These are phyloP conservation scores for Diabrotica balteata DNA, from an alignment of 2,888 invertebrate genomes.

Conservation along the genomic window DNA sequence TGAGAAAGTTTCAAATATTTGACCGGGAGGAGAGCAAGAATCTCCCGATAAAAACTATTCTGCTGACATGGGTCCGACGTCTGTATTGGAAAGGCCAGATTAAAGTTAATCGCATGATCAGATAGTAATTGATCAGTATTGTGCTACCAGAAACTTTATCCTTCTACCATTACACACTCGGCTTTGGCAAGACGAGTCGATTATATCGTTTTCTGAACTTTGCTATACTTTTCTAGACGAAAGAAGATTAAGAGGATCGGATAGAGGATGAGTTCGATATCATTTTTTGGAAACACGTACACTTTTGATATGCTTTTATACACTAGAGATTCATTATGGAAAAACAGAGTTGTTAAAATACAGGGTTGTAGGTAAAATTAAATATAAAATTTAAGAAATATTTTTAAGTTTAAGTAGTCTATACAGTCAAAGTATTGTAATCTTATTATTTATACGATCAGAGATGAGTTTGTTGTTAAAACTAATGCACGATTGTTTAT, in stretches of 20 bases:
- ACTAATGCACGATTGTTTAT: no score
- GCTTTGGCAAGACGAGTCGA: conserved; percentile 40
- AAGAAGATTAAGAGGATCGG: conserved; percentile 38
- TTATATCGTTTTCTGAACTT: conserved; percentile 42
- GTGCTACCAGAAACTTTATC: conserved; percentile 48
- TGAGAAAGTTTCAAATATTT: conserved; percentile 48
- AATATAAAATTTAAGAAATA: no score
- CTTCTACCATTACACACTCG: conserved; percentile 40
- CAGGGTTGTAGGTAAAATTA: no score
- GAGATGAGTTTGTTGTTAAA: no score
- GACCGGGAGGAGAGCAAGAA: conserved; percentile 20
- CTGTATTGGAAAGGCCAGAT: conserved; percentile 50
- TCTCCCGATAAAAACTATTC: conserved; percentile 49
- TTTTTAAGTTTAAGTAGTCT: no score
- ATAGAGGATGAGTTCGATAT: conserved; percentile 29
- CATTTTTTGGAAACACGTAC: conserved; percentile 27
- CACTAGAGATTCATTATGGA: no score
- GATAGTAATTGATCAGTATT: conserved; percentile 57
- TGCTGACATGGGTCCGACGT: conserved; percentile 51
- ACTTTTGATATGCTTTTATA: no score
- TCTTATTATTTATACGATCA: no score
- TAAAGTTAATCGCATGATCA: conserved; percentile 55
- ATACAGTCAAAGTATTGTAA: no score
- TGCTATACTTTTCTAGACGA: conserved; percentile 37
- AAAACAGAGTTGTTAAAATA: no score